Percentiles rank a stretch among this genome's conserved stretches.
Conservation (phyloP, 2,113 vertebrate genomes). For the Smithornis capensis region DNA sequence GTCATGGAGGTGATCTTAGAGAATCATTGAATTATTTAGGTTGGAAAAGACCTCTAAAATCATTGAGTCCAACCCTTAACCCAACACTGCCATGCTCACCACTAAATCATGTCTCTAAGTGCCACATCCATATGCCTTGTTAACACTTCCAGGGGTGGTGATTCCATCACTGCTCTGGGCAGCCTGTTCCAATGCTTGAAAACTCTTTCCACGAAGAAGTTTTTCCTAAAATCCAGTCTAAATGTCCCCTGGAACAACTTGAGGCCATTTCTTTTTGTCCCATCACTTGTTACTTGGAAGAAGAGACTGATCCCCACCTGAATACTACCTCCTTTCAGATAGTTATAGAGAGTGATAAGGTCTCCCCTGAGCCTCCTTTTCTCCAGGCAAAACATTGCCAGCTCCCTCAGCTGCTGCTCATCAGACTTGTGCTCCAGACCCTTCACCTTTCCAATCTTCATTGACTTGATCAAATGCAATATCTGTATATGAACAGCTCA, state of each 20-base stretch:
- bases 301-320: accelerated
- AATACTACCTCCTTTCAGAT: background rate
- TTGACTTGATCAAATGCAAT: background rate
- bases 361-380: background rate
- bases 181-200: background rate
- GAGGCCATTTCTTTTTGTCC: background rate
- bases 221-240: background rate
- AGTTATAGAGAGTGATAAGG: background rate
- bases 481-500: background rate
- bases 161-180: background rate
- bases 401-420: background rate
- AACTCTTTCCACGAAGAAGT: background rate
- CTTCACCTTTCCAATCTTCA: background rate
- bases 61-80: background rate
- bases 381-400: background rate
- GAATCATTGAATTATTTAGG: accelerated
- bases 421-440: background rate
- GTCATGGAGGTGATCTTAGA: background rate
- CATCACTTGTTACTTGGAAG: background rate
- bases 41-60: background rate
- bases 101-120: background rate
- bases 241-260: background rate
- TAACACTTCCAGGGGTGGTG: background rate
- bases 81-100: accelerated
- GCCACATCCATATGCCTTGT: background rate